Conservation (phyloP, 2,888 invertebrate species). For the Mythimna impura region DNA sequence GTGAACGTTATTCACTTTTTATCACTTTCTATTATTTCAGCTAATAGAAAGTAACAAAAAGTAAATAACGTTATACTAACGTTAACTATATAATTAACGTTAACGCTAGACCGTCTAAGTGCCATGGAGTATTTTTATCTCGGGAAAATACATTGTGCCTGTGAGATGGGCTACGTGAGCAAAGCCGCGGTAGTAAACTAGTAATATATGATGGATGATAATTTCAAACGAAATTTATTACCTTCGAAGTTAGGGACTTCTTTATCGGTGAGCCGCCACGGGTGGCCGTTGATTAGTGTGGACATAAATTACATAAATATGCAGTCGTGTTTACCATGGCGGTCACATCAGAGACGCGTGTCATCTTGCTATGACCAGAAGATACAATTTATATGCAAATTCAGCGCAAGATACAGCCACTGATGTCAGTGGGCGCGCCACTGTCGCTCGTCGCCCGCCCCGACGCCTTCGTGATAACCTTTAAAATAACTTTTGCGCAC, state of each 20-base stretch:
- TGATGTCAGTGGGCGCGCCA: slow-evolving; percentile 76
- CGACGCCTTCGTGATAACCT: slow-evolving; percentile 82
- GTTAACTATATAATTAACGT: no score
- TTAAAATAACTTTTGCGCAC: slow-evolving; percentile 83
- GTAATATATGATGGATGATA: neutral
- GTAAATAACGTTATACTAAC: no score
- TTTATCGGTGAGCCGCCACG: neutral
- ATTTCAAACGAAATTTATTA: neutral
- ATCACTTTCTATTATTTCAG: no score
- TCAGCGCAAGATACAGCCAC: slow-evolving; percentile 86
- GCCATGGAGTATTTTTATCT: neutral
- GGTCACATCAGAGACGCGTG: slow-evolving; percentile 80
- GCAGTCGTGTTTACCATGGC: slow-evolving; percentile 69
- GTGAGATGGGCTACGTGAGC: neutral
- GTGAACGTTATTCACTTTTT: no score
- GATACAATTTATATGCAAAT: slow-evolving; percentile 91
- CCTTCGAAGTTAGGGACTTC: neutral
- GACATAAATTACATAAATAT: slow-evolving; percentile 78
- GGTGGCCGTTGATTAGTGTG: slow-evolving; percentile 46
- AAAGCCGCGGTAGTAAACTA: neutral
- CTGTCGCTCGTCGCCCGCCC: slow-evolving; percentile 61
- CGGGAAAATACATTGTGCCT: neutral
- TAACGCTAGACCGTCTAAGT: neutral
- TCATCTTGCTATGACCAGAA: slow-evolving; percentile 89
- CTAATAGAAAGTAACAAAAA: no score